These are phyloP conservation scores for Phaetusa simplex DNA, from an alignment of 2,113 vertebrate genomes.

Conservation along the genomic window DNA sequence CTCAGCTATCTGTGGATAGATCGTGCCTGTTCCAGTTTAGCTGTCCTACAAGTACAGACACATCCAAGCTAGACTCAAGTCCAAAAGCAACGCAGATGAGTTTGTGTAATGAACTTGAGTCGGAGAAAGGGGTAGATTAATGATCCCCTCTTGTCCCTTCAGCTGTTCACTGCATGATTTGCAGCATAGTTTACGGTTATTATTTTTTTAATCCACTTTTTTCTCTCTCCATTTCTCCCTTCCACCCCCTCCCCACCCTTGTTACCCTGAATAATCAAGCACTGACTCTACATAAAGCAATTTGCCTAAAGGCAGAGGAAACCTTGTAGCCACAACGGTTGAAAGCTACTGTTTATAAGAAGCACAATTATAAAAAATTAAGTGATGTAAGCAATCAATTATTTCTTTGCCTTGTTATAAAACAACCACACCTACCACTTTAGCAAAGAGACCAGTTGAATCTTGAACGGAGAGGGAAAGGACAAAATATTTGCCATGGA, in stretches of 20 bases:
- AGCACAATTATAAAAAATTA: conserved; percentile 50
- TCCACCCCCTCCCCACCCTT: neutral
- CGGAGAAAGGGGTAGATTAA: neutral
- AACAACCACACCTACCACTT: conserved; percentile 34
- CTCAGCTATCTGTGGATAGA: neutral
- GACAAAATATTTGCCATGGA: neutral
- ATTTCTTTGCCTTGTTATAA: conserved; percentile 30
- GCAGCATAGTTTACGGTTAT: neutral
- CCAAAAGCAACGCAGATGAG: neutral
- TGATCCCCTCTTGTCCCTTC: neutral
- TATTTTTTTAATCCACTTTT: neutral
- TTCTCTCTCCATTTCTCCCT: neutral
- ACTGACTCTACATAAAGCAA: neutral
- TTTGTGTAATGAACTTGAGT: neutral
- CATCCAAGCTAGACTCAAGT: neutral
- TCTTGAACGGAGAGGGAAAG: neutral
- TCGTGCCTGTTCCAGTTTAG: neutral
- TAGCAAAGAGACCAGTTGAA: conserved; percentile 30
- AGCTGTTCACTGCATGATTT: neutral
- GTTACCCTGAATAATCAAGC: neutral
- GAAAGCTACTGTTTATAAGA: neutral
- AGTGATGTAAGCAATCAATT: conserved; percentile 57
- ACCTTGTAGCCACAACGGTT: neutral
- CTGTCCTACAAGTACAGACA: neutral
- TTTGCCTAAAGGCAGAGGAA: conserved; percentile 18